phyloP scores from a whole-genome alignment of 2,113 vertebrate genomes.

The Pangasianodon hypophthalmus region DNA sequence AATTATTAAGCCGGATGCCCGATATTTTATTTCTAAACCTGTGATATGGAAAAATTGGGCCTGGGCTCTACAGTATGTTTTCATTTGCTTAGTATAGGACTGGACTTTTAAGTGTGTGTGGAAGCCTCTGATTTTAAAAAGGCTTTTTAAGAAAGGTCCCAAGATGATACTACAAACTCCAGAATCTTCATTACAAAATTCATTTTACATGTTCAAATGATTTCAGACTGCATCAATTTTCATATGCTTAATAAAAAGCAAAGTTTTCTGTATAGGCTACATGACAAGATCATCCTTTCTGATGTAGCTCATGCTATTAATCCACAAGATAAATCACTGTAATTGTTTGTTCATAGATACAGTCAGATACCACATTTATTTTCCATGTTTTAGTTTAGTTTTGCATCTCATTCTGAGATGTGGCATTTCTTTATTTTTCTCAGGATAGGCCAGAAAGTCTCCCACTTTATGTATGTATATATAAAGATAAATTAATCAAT shows the following conservation, averaged over 20 bases:
- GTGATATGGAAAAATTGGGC: background rate
- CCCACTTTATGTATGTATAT: background rate
- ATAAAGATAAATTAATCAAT: background rate
- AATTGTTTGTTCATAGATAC: conserved; percentile 50
- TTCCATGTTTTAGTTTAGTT: conserved; percentile 17
- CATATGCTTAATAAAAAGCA: conserved; percentile 65
- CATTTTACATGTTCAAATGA: conserved; percentile 53
- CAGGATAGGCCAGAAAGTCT: background rate
- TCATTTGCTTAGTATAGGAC: conserved; percentile 3
- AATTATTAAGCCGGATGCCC: background rate
- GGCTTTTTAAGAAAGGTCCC: conserved; percentile 25
- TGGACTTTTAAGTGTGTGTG: background rate
- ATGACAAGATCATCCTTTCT: conserved; percentile 66
- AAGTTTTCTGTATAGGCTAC: conserved; percentile 57
- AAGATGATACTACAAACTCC: conserved; percentile 15
- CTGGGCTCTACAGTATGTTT: background rate
- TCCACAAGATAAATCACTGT: conserved; percentile 53
- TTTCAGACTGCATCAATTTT: conserved; percentile 67
- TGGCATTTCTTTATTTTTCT: background rate
- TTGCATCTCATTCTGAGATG: background rate
- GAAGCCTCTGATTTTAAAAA: background rate
- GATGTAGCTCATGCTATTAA: conserved; percentile 75
- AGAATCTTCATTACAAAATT: conserved; percentile 17
- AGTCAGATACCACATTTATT: conserved; percentile 49
- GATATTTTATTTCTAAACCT: background rate